Evolutionary conservation across 1,140 invertebrate species (phyloP).

Genomic region (Drosophila nannoptera): DNA sequence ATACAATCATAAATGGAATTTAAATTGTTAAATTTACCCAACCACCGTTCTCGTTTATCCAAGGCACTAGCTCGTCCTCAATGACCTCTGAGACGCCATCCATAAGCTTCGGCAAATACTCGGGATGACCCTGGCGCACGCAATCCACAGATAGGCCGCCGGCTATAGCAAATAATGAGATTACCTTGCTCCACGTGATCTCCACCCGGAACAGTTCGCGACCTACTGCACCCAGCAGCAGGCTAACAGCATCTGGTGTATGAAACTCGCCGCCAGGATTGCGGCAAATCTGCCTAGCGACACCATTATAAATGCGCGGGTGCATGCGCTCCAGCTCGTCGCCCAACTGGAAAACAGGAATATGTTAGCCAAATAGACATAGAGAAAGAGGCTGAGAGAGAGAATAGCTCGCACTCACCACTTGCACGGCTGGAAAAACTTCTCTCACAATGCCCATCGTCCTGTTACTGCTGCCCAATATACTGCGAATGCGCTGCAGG

Average conservation of each 20-base stretch:
- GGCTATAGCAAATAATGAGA: constrained; percentile 84
- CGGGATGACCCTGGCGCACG: constrained; percentile 83
- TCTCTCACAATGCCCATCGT: constrained; percentile 81
- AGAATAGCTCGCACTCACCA: constrained; percentile 44
- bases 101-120: constrained; percentile 82
- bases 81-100: constrained; percentile 83
- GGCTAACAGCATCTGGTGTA: constrained; percentile 79
- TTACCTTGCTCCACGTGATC: constrained; percentile 85
- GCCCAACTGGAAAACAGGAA: constrained; percentile 79
- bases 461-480: constrained; percentile 81
- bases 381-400: background rate
- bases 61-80: constrained; percentile 84
- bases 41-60: constrained; percentile 86
- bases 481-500: constrained; percentile 83
- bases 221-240: constrained; percentile 82
- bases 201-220: constrained; percentile 82
- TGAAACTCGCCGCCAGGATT: constrained; percentile 80
- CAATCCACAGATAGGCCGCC: constrained; percentile 86
- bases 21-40: constrained; percentile 81
- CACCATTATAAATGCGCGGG: constrained; percentile 82
- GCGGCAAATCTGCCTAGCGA: constrained; percentile 81
- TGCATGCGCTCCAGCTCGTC: constrained; percentile 84
- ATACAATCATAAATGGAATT: too few relatives aligned
- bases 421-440: constrained; percentile 81
- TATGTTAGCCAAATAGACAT: background rate